Evolutionary conservation across 2,797 vertebrate species (phyloP).

Genomic region (Stomatorhinus walkeri): DNA sequence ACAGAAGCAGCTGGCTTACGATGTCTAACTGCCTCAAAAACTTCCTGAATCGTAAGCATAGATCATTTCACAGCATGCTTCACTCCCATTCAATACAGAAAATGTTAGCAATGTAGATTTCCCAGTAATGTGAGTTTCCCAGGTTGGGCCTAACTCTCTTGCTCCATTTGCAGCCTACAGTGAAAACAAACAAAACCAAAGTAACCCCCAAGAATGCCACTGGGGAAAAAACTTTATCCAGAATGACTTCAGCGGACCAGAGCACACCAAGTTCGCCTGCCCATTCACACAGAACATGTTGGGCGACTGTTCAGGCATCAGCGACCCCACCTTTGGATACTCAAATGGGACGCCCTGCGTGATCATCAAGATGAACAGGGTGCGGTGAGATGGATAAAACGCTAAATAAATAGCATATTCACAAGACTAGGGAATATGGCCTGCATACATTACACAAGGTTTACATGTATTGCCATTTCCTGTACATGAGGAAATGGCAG

Average conservation of each 20-base stretch:
- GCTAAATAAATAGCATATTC: not conserved
- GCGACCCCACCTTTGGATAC: conserved; percentile 72
- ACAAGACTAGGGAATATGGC: not conserved
- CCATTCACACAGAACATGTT: conserved; percentile 72
- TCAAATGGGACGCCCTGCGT: conserved; percentile 71
- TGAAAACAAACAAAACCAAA: conserved; percentile 53
- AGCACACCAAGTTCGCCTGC: conserved; percentile 75
- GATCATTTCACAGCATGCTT: not conserved
- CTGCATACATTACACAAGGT: not conserved
- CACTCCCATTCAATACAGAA: not conserved
- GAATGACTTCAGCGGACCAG: conserved; percentile 50
- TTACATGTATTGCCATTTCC: not conserved
- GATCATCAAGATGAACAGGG: conserved; percentile 86
- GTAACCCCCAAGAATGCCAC: conserved; percentile 59
- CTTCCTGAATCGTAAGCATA: conserved; percentile 66
- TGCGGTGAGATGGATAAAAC: conserved; percentile 40
- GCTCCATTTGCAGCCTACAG: conserved; percentile 63
- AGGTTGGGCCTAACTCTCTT: not conserved
- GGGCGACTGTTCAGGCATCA: conserved; percentile 67
- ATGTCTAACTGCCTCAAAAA: conserved; percentile 55
- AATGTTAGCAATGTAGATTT: not conserved
- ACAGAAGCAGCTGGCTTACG: conserved; percentile 58
- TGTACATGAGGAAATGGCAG: not conserved
- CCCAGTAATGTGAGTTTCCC: not conserved
- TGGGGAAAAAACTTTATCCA: conserved; percentile 63